Evolutionary conservation across 2,113 vertebrate genomes (phyloP).

Genomic region (Dolichotis patagonum): DNA sequence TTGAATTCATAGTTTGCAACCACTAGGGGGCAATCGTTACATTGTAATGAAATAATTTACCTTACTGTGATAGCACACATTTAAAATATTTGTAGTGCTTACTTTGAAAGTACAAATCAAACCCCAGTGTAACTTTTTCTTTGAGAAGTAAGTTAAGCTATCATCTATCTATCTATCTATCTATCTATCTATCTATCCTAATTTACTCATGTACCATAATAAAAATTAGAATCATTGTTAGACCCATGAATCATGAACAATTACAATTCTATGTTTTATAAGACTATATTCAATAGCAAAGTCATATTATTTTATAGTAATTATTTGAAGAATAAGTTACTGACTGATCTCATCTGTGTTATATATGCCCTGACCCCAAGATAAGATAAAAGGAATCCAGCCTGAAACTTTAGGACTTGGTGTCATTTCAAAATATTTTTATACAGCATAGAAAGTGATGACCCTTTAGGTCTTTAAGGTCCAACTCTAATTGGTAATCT

Average conservation of each 20-base stretch:
- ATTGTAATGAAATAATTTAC: constrained; percentile 67
- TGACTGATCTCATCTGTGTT: neutral
- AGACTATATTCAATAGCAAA: neutral
- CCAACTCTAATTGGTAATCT: neutral
- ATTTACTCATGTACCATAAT: neutral
- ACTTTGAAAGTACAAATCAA: constrained; percentile 3
- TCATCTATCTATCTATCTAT: too few species aligned
- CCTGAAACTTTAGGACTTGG: neutral
- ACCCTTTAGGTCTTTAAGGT: neutral
- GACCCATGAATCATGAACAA: neutral
- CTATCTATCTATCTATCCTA: too few species aligned
- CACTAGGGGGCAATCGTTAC: constrained; percentile 87
- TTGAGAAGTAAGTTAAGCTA: neutral
- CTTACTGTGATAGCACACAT: fast-evolving
- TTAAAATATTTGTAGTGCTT: constrained; percentile 7
- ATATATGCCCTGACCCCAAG: fast-evolving
- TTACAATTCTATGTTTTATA: neutral
- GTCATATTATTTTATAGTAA: neutral
- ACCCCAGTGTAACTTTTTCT: neutral
- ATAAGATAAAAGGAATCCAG: neutral
- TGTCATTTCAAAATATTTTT: neutral
- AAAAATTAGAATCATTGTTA: neutral
- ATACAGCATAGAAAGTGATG: neutral
- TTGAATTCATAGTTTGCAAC: neutral
- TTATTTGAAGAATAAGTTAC: neutral